Percentiles rank a stretch among this genome's conserved stretches.
These are phyloP conservation scores for Ursus arctos DNA, from an alignment of 2,113 vertebrate species.

Conservation along the genomic window DNA sequence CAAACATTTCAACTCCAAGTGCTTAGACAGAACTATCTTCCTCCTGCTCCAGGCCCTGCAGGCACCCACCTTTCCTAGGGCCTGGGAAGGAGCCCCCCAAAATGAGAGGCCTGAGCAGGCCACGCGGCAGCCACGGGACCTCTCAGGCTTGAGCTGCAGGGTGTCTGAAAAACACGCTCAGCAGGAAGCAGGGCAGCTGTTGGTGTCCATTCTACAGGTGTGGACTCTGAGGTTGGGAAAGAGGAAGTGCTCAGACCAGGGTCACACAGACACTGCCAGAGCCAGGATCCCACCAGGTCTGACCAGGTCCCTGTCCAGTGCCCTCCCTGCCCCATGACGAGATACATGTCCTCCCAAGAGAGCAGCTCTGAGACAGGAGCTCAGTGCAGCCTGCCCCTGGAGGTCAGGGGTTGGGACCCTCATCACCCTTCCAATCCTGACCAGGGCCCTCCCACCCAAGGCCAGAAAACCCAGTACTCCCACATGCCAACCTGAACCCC, in stretches of 20 bases:
- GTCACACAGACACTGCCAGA: neutral
- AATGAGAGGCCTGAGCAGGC: neutral
- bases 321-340: neutral
- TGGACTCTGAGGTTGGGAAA: neutral
- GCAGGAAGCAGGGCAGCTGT: neutral
- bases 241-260: neutral
- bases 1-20: neutral
- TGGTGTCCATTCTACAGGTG: too few species aligned
- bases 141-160: fast-evolving
- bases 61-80: neutral
- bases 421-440: neutral
- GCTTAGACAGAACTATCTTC: neutral
- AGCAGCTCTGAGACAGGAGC: neutral
- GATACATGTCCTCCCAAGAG: neutral
- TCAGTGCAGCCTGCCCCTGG: neutral
- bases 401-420: too few species aligned
- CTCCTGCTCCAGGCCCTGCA: neutral
- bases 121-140: fast-evolving
- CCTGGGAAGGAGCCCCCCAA: neutral
- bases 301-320: neutral
- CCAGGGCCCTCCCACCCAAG: neutral
- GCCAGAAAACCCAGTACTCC: too few species aligned
- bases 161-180: neutral
- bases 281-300: neutral
- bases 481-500: fast-evolving